These are phyloP conservation scores for Amniataba percoides DNA, from an alignment of 2,797 vertebrate genomes.

Conservation along the genomic window DNA sequence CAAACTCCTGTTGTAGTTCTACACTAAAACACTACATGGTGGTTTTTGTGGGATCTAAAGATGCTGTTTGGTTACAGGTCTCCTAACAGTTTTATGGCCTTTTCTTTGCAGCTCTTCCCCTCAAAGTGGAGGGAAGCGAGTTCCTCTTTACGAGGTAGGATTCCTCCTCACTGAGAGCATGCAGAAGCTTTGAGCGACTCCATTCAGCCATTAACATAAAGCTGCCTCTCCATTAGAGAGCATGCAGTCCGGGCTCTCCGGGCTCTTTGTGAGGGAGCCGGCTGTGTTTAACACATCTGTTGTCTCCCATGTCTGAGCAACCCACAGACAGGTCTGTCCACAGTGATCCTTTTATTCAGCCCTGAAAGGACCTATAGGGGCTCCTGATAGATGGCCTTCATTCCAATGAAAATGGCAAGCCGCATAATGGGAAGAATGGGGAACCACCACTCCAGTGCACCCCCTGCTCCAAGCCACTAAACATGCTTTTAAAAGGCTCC, in stretches of 20 bases:
- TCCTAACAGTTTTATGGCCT: constrained; percentile 55
- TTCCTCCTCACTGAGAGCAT: constrained; percentile 53
- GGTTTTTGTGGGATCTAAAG: constrained; percentile 17
- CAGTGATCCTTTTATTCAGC: constrained; percentile 84
- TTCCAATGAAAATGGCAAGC: constrained; percentile 87
- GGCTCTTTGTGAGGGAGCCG: constrained; percentile 57
- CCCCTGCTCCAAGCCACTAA: constrained; percentile 63
- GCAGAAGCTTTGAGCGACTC: constrained; percentile 63
- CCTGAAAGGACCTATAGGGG: constrained; percentile 83
- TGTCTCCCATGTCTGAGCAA: constrained; percentile 84
- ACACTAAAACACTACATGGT: constrained; percentile 17
- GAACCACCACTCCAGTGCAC: constrained; percentile 68
- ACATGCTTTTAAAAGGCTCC: constrained; percentile 65
- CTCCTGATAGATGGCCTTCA: constrained; percentile 87
- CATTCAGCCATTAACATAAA: constrained; percentile 82
- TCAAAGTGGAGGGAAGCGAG: constrained; percentile 55
- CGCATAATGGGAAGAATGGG: constrained; percentile 79
- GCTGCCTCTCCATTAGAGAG: constrained; percentile 71
- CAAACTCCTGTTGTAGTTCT: constrained; percentile 13
- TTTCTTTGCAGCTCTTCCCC: constrained; percentile 34
- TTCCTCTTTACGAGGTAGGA: constrained; percentile 63
- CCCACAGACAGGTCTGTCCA: constrained; percentile 86
- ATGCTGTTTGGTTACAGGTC: constrained; percentile 36
- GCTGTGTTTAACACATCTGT: constrained; percentile 88
- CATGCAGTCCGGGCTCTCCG: constrained; percentile 42